Evolutionary conservation across 2,113 vertebrate genomes (phyloP).

Genomic region (Chaenocephalus aceratus): DNA sequence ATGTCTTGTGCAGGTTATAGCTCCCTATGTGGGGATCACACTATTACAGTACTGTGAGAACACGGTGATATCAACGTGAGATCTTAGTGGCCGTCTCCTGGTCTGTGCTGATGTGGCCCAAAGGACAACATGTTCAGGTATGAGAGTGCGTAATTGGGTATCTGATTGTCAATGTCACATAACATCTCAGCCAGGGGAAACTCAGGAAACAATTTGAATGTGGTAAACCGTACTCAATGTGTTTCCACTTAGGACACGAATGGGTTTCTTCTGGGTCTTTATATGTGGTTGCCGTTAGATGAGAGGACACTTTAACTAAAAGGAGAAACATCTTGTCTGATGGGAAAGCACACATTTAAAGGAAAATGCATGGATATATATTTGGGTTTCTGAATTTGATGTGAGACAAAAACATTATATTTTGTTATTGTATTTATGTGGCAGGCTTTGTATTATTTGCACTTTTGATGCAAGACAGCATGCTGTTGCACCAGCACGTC

Average conservation of each 20-base stretch:
- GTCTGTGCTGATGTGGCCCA: not conserved
- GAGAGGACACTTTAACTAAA: not conserved
- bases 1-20: constrained; percentile 1
- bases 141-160: not conserved
- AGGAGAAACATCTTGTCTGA: not conserved
- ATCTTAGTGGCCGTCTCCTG: not conserved
- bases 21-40: constrained; percentile 16
- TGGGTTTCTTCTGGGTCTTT: not conserved
- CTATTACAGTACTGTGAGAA: constrained; percentile 3
- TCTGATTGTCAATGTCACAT: constrained; percentile 1
- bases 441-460: not conserved
- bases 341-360: not conserved
- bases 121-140: constrained; percentile 30
- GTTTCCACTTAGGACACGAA: constrained; percentile 27
- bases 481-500: not conserved
- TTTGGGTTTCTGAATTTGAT: not conserved
- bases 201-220: constrained; percentile 35
- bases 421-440: not conserved
- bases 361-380: not conserved
- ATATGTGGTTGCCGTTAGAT: constrained; percentile 7
- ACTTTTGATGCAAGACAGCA: not conserved
- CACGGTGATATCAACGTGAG: constrained; percentile 2
- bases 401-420: too few relatives aligned
- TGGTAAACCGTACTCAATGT: not conserved
- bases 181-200: constrained; percentile 30